Base-by-base conservation (phyloP, 2,113 vertebrate genomes). In the Sapajus apella region DNA sequence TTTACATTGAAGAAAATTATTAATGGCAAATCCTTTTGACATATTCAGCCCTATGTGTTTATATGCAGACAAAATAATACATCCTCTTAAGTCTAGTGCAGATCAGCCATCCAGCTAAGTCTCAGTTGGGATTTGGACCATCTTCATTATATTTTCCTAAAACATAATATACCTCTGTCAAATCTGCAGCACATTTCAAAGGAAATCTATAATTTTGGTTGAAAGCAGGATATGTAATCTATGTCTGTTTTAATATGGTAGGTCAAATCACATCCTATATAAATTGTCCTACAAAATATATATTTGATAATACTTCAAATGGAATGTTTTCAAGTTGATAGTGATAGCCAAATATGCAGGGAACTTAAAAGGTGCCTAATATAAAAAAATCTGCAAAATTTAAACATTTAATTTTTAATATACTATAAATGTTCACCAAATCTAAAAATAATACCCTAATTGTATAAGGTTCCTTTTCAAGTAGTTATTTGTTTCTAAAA, bases 361-460 rank as follows among this genome's bases (percentile, higher is more conserved):
- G 87, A 98, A 98, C 97, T 95, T 98, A 98, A 98, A 97, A 98
- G 95, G 87, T 43, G 83, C 90, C 96, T 95, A 98, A 98, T 97
- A 98, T 97, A 97, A 97, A 98, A 97, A 58, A 50, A 50, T 14
- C 91, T 98, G 47, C 66, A 98, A 98, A 98, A 97, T 98, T 98
- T 90, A 98, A 98, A 97, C 25, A 95, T 79, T 95, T 23, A 79
- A 97, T 97, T 97, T 98, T 96, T 97, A 91, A 93, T 97, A 96
- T 94, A 90, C 50, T 98, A 97, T 93, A 98, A 98, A 98, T 80
- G 68, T 94, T 98, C 90, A 96, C 37, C 93, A 87, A 97, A 92
- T 98, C 96, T 96, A 98, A 98, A 98, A 98, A 98, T 96, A 98
- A 98, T 96, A 97, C 10, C 93, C 93, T 97, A 98, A 97, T 68